Evolutionary conservation across 2,888 invertebrate species (phyloP).

Genomic region (Clunio marinus): DNA sequence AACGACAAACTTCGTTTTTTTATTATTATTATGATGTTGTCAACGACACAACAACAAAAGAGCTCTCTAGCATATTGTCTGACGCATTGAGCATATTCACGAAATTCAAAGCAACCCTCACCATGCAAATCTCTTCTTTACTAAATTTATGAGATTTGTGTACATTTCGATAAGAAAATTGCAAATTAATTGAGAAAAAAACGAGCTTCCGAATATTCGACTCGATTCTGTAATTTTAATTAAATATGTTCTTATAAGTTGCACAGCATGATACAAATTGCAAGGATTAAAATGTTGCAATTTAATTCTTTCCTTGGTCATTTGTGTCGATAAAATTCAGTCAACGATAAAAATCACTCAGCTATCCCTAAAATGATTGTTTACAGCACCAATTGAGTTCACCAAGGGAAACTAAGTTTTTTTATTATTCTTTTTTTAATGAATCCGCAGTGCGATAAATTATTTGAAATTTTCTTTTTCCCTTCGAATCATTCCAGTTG

Average conservation of each 20-base stretch:
- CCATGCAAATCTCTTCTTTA: no score
- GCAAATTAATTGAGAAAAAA: slow-evolving; percentile 9
- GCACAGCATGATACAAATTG: slow-evolving; percentile 30
- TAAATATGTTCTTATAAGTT: slow-evolving; percentile 12
- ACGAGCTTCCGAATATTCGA: not conserved
- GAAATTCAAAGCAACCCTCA: slow-evolving; percentile 13
- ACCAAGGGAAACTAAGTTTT: not conserved
- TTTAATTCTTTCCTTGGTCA: not conserved
- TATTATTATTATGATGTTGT: slow-evolving; percentile 35
- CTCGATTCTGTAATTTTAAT: not conserved
- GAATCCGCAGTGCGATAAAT: not conserved
- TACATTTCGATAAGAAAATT: slow-evolving; percentile 4
- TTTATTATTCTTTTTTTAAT: slow-evolving; percentile 4
- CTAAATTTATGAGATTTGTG: no score
- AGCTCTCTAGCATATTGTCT: slow-evolving; percentile 34
- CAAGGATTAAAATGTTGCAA: slow-evolving; percentile 24
- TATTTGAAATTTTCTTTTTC: no score
- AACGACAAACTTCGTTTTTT: not conserved
- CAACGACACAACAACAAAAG: slow-evolving; percentile 20
- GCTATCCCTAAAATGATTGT: not conserved
- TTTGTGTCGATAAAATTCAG: not conserved
- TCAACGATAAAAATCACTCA: not conserved
- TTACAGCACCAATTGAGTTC: not conserved
- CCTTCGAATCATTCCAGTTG: not conserved
- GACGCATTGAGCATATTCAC: slow-evolving; percentile 25